These are phyloP conservation scores for Orthosia cruda DNA, from an alignment of 2,888 invertebrate species.

Conservation along the genomic window DNA sequence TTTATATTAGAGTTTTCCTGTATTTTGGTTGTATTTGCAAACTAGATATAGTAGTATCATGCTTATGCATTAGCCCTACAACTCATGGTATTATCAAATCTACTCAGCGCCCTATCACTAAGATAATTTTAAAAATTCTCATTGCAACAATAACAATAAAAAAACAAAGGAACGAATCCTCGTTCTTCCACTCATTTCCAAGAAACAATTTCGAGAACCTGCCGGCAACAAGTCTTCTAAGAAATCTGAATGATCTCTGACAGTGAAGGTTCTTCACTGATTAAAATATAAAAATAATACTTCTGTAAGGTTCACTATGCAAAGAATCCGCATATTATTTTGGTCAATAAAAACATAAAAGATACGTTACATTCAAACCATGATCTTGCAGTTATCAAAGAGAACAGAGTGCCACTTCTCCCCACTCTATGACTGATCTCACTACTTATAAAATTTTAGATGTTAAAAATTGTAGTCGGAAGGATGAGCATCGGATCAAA, in stretches of 20 bases:
- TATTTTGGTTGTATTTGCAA: constrained; percentile 5
- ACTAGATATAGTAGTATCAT: too few relatives aligned
- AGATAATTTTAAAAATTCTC: too few relatives aligned
- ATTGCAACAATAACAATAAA: too few relatives aligned
- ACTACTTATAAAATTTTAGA: constrained; percentile 35
- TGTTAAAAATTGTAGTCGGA: constrained; percentile 43
- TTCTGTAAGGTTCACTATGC: constrained; percentile 7
- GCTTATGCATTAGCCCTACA: too few relatives aligned
- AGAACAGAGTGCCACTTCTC: constrained; percentile 35
- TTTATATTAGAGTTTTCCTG: background rate
- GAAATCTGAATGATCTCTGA: background rate
- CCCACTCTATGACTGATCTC: constrained; percentile 13
- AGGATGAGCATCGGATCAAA: constrained; percentile 47
- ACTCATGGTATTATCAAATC: background rate
- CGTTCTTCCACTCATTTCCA: background rate
- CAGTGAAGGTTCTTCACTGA: background rate
- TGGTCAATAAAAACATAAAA: constrained; percentile 19
- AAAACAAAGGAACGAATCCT: too few relatives aligned
- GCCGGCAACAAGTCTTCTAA: background rate
- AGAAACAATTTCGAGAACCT: background rate
- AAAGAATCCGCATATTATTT: constrained; percentile 19
- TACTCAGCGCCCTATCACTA: too few relatives aligned
- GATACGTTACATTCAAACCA: constrained; percentile 20
- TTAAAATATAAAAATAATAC: constrained; percentile 7
- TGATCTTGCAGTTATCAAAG: constrained; percentile 35